Evolutionary conservation across 1,140 invertebrate species (phyloP), one percentile per base, ranked within the genome.

Genomic region (Phortica variegata): DNA sequence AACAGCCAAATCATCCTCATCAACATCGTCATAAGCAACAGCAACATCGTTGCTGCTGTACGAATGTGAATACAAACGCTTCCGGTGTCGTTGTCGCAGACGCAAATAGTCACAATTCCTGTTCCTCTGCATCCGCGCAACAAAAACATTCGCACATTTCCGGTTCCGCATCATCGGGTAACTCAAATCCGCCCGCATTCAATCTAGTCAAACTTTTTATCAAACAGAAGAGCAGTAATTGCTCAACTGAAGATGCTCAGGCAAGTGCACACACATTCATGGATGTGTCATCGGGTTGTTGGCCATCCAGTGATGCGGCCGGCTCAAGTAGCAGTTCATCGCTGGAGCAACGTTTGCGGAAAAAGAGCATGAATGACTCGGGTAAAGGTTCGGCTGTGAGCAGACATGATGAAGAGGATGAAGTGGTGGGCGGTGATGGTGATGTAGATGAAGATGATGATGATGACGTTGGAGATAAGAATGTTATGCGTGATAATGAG

Each of bases 201-300:
- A 93, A 87, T 76, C 80, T 93, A 56, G 87, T 93, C n/a, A 89
- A 89, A 75, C 76, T 92, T 31, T 93, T 92, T 66, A 92, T 93
- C 81, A 91, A 91, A 75, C 90, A 93, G 66, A 91, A 90, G 72
- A 91, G 88, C 68, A 68, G 42, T 47, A 69, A 53, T 47, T 84
- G 61, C 48, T 84, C 84, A 10, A 85, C 84, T 42, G 78, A 81
- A 44, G 62, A 69, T 43, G 18, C 47, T 12, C 52, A 63, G 31
- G 61, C 70, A 5, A 65, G 70, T 43, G 60, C 54, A 6, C 79
- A 79, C 29, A 83, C 83, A 56, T 83, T 81, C 52, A 82, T 84
- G 75, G 78, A 85, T 61, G 82, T 85, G 47, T 79, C 83, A 42
- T 85, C 83, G 0, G 82, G 82, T 55, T 83, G 82, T 54, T 83